phyloP scores from a whole-genome alignment of 92 coral and sea anemone genomes.

The Chrysogorgia sp. region DNA sequence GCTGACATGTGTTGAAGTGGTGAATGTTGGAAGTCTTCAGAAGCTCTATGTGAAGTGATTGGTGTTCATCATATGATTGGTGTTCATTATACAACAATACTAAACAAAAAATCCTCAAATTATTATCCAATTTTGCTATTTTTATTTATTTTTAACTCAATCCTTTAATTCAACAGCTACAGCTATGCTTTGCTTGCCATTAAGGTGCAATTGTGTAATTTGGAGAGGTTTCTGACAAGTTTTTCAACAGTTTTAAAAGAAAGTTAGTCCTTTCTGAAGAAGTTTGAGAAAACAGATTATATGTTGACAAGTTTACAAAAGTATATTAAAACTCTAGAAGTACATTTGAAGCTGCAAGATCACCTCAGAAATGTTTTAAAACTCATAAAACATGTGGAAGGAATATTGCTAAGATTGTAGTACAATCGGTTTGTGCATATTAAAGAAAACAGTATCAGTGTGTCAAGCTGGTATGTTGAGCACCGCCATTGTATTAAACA shows the following conservation, averaged over 20 bases:
- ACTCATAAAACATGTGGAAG: neutral
- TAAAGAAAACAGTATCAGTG: neutral
- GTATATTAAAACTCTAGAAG: too few relatives aligned
- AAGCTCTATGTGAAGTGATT: too few relatives aligned
- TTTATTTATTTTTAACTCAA: too few relatives aligned
- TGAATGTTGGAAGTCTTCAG: too few relatives aligned
- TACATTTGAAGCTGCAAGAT: neutral
- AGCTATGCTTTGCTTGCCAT: too few relatives aligned
- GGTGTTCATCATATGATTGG: too few relatives aligned
- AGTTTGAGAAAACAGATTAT: neutral
- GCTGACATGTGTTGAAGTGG: too few relatives aligned
- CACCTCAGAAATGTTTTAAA: conserved; percentile 5
- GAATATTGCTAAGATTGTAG: conserved; percentile 15
- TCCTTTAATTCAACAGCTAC: too few relatives aligned
- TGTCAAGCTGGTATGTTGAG: neutral
- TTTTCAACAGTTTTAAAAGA: neutral
- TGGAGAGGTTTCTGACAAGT: neutral
- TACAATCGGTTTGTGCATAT: conserved; percentile 24
- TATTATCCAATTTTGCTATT: too few relatives aligned
- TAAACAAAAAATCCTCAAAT: too few relatives aligned
- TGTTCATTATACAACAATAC: too few relatives aligned
- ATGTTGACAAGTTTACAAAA: too few relatives aligned
- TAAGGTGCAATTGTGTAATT: neutral
- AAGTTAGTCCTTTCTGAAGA: neutral
- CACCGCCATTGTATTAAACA: conserved; percentile 29